Percentiles rank a stretch among this genome's conserved stretches.
Evolutionary conservation across 2,113 vertebrate species (phyloP).

Genomic region (Cebus imitator): DNA sequence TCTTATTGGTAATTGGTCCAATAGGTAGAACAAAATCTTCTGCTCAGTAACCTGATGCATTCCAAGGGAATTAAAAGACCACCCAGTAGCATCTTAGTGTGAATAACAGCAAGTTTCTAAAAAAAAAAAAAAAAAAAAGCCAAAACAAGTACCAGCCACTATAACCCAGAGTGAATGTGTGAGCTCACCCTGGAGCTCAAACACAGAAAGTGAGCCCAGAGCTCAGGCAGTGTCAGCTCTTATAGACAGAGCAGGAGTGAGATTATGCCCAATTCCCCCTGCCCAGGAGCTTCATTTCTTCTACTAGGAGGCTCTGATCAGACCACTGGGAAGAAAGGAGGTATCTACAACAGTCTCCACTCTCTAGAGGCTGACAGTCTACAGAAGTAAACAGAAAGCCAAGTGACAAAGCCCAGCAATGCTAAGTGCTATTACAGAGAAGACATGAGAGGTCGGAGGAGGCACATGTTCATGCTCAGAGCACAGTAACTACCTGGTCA

Average conservation of each 20-base stretch:
- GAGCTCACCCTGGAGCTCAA: neutral
- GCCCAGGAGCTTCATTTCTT: neutral
- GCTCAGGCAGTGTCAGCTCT: neutral
- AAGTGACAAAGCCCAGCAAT: neutral
- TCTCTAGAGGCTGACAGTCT: neutral
- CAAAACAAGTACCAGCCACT: neutral
- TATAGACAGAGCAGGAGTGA: neutral
- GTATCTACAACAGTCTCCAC: neutral
- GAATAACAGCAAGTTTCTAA: neutral
- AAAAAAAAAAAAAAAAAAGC: neutral
- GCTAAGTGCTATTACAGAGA: neutral
- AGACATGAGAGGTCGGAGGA: neutral
- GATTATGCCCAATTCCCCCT: neutral
- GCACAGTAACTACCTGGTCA: neutral
- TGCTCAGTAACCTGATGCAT: constrained; percentile 25
- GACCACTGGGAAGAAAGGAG: neutral
- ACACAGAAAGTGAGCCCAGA: neutral
- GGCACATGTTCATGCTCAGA: neutral
- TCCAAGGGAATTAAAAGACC: constrained; percentile 30
- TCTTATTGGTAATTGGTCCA: constrained; percentile 15
- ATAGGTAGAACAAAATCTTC: constrained; percentile 42
- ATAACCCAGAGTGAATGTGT: neutral
- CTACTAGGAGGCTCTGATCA: neutral
- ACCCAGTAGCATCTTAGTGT: neutral
- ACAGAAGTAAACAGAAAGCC: neutral